Evolutionary conservation across 2,113 vertebrate species (phyloP).

Genomic region (Psilopsiagon aurifrons): DNA sequence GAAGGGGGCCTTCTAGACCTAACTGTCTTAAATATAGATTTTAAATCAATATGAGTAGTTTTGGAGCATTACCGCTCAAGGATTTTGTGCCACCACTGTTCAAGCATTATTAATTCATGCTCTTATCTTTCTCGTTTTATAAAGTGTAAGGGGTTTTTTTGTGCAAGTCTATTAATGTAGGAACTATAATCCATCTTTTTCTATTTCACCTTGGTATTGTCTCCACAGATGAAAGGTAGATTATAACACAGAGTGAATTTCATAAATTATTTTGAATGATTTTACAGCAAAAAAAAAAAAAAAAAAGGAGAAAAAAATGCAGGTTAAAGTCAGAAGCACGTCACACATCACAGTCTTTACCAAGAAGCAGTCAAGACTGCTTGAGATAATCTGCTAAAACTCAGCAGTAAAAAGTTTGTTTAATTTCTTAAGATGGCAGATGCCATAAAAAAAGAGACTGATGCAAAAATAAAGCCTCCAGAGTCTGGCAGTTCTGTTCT

Average conservation of each 20-base stretch:
- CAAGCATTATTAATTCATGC: slow-evolving; percentile 63
- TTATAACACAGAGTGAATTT: slow-evolving; percentile 45
- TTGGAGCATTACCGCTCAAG: slow-evolving; percentile 36
- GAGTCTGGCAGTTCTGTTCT: slow-evolving; percentile 51
- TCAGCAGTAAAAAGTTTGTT: slow-evolving; percentile 59
- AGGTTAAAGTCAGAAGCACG: slow-evolving; percentile 33
- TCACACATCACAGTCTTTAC: slow-evolving; percentile 13
- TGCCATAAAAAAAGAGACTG: slow-evolving; percentile 55
- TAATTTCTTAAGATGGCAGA: slow-evolving; percentile 61
- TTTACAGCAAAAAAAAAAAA: neutral
- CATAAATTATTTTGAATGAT: slow-evolving; percentile 59
- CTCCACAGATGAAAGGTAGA: slow-evolving; percentile 51
- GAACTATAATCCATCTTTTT: slow-evolving; percentile 57
- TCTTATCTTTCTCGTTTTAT: slow-evolving; percentile 63
- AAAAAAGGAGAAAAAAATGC: neutral
- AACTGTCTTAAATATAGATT: slow-evolving; percentile 60
- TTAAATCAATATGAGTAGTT: slow-evolving; percentile 62
- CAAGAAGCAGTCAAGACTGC: slow-evolving; percentile 25
- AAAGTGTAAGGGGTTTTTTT: neutral
- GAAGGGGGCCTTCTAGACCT: slow-evolving; percentile 38
- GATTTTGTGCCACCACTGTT: slow-evolving; percentile 58
- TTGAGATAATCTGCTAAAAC: slow-evolving; percentile 47
- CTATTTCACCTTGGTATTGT: slow-evolving; percentile 30
- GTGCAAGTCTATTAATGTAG: slow-evolving; percentile 39
- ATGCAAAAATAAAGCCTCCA: slow-evolving; percentile 56